phyloP scores from a whole-genome alignment of 2,888 invertebrate species.

The Pogonocherus hispidulus region DNA sequence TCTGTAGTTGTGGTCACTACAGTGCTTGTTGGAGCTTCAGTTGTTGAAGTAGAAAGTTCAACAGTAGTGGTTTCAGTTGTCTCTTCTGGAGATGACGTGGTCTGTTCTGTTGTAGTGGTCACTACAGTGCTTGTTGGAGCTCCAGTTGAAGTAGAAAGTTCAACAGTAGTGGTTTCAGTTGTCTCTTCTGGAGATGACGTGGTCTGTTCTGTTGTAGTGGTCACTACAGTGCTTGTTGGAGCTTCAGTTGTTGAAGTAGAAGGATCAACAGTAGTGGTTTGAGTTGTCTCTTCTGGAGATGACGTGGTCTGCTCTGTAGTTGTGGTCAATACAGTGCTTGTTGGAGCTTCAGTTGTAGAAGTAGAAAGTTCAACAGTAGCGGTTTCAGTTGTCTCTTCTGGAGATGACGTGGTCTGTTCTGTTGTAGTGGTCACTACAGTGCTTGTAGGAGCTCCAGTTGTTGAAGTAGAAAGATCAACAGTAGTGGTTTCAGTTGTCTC shows the following conservation, averaged over 20 bases:
- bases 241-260: neutral
- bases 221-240: no score
- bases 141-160: no score
- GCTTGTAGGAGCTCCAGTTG: no score
- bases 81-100: no score
- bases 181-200: neutral
- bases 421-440: neutral
- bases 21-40: neutral
- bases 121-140: no score
- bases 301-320: neutral
- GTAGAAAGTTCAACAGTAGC: conserved; percentile 8
- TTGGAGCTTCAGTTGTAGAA: conserved; percentile 5
- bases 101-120: no score
- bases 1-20: neutral
- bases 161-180: conserved; percentile 12
- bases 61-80: conserved; percentile 9
- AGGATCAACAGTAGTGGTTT: neutral
- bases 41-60: conserved; percentile 3
- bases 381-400: conserved; percentile 1
- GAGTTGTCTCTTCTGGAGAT: neutral
- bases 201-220: no score
- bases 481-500: neutral
- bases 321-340: neutral
- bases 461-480: no score
- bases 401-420: conserved; percentile 19